Base-by-base conservation (phyloP, 2,113 vertebrate genomes). In the Oryzias woworae region DNA sequence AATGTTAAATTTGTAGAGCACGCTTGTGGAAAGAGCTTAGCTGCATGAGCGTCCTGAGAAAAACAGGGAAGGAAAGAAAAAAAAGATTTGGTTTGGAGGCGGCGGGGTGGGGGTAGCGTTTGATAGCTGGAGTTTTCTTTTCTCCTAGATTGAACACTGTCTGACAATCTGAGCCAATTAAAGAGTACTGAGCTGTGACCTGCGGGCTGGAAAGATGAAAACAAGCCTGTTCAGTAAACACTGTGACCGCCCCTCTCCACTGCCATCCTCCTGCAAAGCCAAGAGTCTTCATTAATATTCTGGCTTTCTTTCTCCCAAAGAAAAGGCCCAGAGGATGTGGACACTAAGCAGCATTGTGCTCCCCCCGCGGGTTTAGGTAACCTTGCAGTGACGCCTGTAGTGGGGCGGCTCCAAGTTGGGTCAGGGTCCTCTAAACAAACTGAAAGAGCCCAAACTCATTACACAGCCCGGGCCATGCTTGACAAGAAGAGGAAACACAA, bases 361-460 rank as follows among this genome's bases (percentile, higher is more conserved):
- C 83, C 86, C 36, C 78, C 86, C 77, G 84, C 55, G 87, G 89
- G 82, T 91, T 77, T 77, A 75, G 78, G 64, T 87, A 86, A 89
- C 82, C 84, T 93, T 89, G 88, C 81, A 87, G 78, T 79, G 82
- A 89, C 80, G 81, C 61, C 85, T 87, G 92, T 85, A 80, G 81
- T 87, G 86, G 65, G 76, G 85, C 68, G 89, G 88, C 80, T 88
- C 73, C 78, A 81, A 92, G 91, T 88, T 85, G 82, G 81, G 85
- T 93, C 87, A 75, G 85, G 89, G 82, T 92, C 84, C 92, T 92
- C 91, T 89, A 91, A 90, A 90, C 92, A 70, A 58, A 48, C 73
- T 92, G 88, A 92, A 92, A 94, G 90, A 90, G 75, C 83, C 89
- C 79, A 66, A 93, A 92, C 90, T 95, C 93, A 94, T 93, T 94